Conservation (phyloP, 2,797 vertebrate species). For the Syndactyla subalaris region DNA sequence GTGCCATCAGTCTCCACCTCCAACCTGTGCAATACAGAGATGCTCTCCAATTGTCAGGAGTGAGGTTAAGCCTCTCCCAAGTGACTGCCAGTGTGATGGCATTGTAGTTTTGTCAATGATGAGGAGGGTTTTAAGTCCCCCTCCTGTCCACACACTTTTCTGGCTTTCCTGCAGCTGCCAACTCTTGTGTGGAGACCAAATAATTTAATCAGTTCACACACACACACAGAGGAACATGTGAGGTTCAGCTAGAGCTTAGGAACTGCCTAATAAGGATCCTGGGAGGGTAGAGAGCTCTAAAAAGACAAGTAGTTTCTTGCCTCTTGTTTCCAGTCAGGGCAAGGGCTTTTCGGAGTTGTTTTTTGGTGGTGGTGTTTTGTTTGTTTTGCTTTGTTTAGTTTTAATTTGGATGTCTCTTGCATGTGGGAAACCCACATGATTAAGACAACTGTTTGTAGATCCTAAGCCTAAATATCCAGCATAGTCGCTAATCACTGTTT, state of each 20-base stretch:
- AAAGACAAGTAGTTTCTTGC: neutral
- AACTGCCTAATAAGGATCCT: neutral
- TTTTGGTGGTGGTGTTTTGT: neutral
- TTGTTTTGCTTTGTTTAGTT: neutral
- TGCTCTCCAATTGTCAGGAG: neutral
- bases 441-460: too few species aligned
- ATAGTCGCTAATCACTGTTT: fast-evolving
- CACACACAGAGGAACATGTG: neutral
- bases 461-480: neutral
- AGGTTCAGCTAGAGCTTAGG: neutral
- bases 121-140: neutral
- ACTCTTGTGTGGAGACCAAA: neutral
- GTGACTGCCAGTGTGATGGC: neutral
- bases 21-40: neutral
- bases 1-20: neutral
- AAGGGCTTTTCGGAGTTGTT: neutral
- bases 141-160: neutral
- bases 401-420: neutral
- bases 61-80: neutral
- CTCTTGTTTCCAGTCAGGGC: neutral
- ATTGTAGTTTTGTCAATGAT: fast-evolving
- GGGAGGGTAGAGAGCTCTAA: neutral
- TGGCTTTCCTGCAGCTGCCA: neutral
- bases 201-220: neutral
- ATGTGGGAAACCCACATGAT: neutral